Conservation (phyloP, 1,140 invertebrate genomes). For the Aradophagus sp. region DNA sequence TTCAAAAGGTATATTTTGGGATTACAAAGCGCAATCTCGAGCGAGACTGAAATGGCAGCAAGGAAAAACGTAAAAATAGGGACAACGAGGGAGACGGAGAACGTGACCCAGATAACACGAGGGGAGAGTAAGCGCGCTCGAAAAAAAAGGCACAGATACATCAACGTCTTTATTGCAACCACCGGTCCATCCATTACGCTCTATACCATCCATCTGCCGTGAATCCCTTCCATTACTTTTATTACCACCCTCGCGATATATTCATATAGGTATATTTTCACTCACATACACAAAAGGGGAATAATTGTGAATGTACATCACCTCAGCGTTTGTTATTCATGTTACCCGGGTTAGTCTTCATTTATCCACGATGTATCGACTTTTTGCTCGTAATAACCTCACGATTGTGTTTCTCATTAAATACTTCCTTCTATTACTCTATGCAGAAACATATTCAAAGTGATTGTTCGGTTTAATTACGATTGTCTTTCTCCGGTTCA, state of each 20-base stretch:
- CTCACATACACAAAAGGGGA: conserved; percentile 9
- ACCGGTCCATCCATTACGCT: conserved; percentile 33
- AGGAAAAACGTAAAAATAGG: conserved; percentile 18
- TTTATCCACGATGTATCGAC: conserved; percentile 65
- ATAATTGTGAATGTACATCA: conserved; percentile 47
- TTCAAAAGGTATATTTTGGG: too few relatives aligned
- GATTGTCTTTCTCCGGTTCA: too few relatives aligned
- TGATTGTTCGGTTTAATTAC: too few relatives aligned
- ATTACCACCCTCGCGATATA: conserved; percentile 23
- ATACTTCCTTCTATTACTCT: too few relatives aligned
- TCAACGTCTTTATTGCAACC: conserved; percentile 21
- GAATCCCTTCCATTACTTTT: conserved; percentile 39
- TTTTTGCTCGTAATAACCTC: conserved; percentile 64
- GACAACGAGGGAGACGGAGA: conserved; percentile 1
- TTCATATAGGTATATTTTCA: background rate
- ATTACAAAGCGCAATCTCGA: too few relatives aligned
- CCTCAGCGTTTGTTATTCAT: conserved; percentile 52
- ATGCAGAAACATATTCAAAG: too few relatives aligned
- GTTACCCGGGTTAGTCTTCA: conserved; percentile 53
- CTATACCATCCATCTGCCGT: conserved; percentile 29
- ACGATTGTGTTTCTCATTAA: too few relatives aligned
- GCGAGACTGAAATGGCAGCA: too few relatives aligned
- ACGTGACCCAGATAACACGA: background rate
- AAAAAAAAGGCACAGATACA: conserved; percentile 21
- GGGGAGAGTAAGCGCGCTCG: conserved; percentile 7